Base-by-base conservation (phyloP, 2,888 invertebrate species). In the Clitarchus hookeri region DNA sequence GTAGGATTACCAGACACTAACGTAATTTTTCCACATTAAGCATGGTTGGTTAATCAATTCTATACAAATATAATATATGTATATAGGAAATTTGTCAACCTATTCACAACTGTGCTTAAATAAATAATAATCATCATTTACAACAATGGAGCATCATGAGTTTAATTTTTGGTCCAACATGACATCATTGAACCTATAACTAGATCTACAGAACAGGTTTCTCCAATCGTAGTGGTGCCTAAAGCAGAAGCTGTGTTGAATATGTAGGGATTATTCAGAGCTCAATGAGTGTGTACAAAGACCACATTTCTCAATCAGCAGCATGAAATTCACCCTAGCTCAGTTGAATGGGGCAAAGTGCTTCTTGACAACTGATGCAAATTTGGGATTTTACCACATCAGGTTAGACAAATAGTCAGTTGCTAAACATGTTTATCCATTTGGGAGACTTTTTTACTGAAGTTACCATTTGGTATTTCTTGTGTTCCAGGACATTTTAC, bases 181-280 rank as follows among this genome's bases (percentile, higher is more conserved):
- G 89, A 88, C 6, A 89, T 91, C 4, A 90, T 91, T 83, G 88
- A 88, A 65, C 85, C 88, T 8, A 90, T 91, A 0, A 88, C 89
- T 23, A 86, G 88, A 86, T 89, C 90, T 3, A 90, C 90, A 11
- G 90, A 89, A 0, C 91, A 90, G 90, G 91, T 90, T 86, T 89
- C 90, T 23, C 89, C 89, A 0, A 90, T 91, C 86, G 91, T 91
- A 1, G 88, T 90, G 6, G 90, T 89, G 0, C 89, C 65, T 65
- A 23, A 23, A 65, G 65, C 13, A 65, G n/a, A 65, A 16, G n/a
- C 65, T 65, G 65, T 65, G 16, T n/a, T 19, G n/a, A 8, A 65
- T 65, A 65, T 65, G 6, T 8, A 19, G 65, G 19, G 65, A 65
- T n/a, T 65, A 65, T n/a, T n/a, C 65, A 65, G 65, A 65, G n/a